Evolutionary conservation across 2,113 vertebrate species (phyloP), one percentile per base, ranked within the genome.

Genomic region (Zeus faber): DNA sequence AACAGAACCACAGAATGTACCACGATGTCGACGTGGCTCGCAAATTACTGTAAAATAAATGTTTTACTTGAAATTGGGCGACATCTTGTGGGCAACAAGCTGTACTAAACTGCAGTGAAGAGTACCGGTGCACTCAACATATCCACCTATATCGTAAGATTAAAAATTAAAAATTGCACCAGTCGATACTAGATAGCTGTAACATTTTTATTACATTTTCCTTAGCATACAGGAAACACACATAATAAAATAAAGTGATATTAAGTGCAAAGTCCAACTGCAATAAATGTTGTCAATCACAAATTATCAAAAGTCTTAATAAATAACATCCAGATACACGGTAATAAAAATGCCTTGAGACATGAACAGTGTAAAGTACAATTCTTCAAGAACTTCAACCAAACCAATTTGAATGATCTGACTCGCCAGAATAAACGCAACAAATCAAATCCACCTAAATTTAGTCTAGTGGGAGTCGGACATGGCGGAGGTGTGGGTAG

Each of bases 31-130:
- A n/a, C n/a, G n/a, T n/a, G n/a, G n/a, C n/a, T n/a, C n/a, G n/a
- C n/a, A n/a, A n/a, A n/a, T n/a, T n/a, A n/a, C n/a, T n/a, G n/a
- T n/a, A n/a, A n/a, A n/a, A n/a, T n/a, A n/a, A n/a, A n/a, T n/a
- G n/a, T 49, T 37, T 20, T 24, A 17, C 6, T 26, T 58, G 26
- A 40, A 11, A 1, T 68, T 59, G 25, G 41, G 51, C 3, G 67
- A 69, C 84, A 80, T 58, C 79, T 77, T 50, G 74, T 77, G 79
- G 79, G 25, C 25, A 43, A 24, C 46, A 31, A 18, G 2, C 27
- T 18, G 5, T 44, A 37, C n/a, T 21, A 9, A 21, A 5, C 9
- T 8, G 14, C 21, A n/a, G 22, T 14, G 33, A 16, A 11, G 3
- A 39, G 33, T 14, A n/a, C n/a, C n/a, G n/a, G n/a, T n/a, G n/a